phyloP scores from a whole-genome alignment of 2,113 vertebrate genomes.

The Equus quagga region DNA sequence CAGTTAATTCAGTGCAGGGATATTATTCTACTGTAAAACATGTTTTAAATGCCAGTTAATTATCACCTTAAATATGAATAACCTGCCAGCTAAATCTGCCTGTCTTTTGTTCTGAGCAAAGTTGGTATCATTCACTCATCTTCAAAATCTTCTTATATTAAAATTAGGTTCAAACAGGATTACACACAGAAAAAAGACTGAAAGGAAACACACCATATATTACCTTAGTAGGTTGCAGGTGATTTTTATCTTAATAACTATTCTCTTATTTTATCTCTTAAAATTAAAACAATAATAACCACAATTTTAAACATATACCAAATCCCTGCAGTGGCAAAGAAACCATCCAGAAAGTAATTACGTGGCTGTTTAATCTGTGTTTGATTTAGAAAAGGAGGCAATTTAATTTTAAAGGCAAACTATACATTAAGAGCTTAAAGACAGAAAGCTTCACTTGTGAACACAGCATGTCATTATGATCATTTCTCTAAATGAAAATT shows the following conservation, averaged over 20 bases:
- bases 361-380: conserved; percentile 37
- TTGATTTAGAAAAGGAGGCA: conserved; percentile 66
- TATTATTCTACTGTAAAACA: not conserved
- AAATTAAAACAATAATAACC: conserved; percentile 59
- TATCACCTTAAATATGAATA: not conserved
- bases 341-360: conserved; percentile 54
- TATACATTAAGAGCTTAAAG: conserved; percentile 56
- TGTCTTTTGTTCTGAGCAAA: not conserved
- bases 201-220: not conserved
- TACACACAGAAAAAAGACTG: not conserved
- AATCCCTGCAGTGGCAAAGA: conserved; percentile 21
- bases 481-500: conserved; percentile 60
- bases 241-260: conserved; percentile 16
- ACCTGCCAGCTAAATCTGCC: not conserved
- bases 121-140: not conserved
- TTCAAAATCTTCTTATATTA: not conserved
- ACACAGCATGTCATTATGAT: conserved; percentile 1
- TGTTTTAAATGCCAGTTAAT: conserved; percentile 2
- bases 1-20: not conserved
- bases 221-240: not conserved
- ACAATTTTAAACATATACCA: not conserved
- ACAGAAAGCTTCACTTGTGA: conserved; percentile 65
- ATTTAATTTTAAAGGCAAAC: conserved; percentile 71
- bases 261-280: conserved; percentile 45
- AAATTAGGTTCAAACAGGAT: conserved; percentile 43